A percentile compares a stretch with the other conserved stretches of the same genome.
These are phyloP conservation scores for Gallinago solitaria DNA, from an alignment of 2,797 vertebrate genomes.

Conservation along the genomic window DNA sequence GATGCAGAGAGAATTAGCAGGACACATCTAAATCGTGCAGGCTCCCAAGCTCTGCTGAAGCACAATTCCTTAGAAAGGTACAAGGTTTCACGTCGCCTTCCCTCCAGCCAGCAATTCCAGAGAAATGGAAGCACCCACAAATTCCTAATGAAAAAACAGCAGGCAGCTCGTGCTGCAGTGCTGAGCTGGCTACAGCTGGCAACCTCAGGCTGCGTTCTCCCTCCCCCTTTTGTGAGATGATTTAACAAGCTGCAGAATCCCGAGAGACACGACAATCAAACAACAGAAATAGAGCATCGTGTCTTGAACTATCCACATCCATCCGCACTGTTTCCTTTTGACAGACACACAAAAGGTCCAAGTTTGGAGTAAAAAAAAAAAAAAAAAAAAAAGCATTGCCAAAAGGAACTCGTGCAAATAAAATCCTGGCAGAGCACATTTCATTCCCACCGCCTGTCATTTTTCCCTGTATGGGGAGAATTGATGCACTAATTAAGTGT, in stretches of 20 bases:
- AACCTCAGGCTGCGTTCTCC: not conserved
- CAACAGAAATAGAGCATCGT: not conserved
- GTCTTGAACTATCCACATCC: not conserved
- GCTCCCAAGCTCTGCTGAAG: not conserved
- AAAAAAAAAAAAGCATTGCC: not conserved
- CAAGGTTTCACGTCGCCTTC: not conserved
- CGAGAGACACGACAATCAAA: not conserved
- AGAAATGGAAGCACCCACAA: not conserved
- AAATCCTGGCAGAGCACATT: fast-evolving
- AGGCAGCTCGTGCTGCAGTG: not conserved
- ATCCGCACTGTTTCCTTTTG: not conserved
- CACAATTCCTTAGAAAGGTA: not conserved
- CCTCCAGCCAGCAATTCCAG: not conserved
- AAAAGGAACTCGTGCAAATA: not conserved
- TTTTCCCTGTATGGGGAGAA: not conserved
- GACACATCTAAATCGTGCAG: not conserved
- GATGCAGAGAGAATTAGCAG: not conserved
- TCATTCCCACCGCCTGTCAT: fast-evolving
- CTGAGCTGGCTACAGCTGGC: slow-evolving; percentile 28
- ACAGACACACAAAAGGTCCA: not conserved
- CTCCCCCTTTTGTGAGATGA: slow-evolving; percentile 25
- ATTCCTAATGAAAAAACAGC: not conserved
- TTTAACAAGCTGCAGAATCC: slow-evolving; percentile 41
- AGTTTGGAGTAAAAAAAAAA: not conserved
- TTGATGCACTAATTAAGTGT: not conserved